These are phyloP conservation scores for Tenodera sinensis DNA, from an alignment of 2,888 invertebrate genomes.

Conservation along the genomic window DNA sequence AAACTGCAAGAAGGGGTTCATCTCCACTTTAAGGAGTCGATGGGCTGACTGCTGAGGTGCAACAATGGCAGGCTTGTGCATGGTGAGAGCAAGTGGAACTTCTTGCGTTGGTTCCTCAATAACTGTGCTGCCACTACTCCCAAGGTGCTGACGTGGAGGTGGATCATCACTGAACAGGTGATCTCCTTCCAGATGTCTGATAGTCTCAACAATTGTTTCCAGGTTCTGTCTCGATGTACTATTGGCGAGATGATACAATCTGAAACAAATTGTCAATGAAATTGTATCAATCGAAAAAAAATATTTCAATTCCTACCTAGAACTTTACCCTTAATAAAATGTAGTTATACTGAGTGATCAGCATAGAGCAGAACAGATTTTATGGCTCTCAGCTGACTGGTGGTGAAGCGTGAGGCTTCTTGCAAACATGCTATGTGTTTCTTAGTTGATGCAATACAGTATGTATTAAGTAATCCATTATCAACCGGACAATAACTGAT, in stretches of 20 bases:
- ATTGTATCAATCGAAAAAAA: too few species aligned
- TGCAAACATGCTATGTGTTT: too few species aligned
- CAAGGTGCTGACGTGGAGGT: constrained; percentile 36
- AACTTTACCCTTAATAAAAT: too few species aligned
- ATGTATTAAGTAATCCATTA: too few species aligned
- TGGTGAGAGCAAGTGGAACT: constrained; percentile 57
- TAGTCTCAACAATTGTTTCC: constrained; percentile 97
- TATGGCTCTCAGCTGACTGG: too few species aligned
- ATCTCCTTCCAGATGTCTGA: constrained; percentile 95
- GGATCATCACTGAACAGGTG: constrained; percentile 82
- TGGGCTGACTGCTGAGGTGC: neutral
- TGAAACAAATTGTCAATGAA: constrained; percentile 32
- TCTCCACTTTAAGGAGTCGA: constrained; percentile 45
- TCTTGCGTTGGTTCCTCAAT: constrained; percentile 43
- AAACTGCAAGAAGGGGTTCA: constrained; percentile 58
- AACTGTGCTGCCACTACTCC: constrained; percentile 28
- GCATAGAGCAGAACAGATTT: too few species aligned
- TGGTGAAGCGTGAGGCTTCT: too few species aligned
- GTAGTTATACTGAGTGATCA: too few species aligned
- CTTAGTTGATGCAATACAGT: too few species aligned
- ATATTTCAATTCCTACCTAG: too few species aligned
- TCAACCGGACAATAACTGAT: too few species aligned
- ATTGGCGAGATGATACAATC: constrained; percentile 52
- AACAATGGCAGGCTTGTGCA: constrained; percentile 33
- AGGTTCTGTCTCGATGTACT: constrained; percentile 89